Conservation (phyloP, 2,888 invertebrate species). For the Polietes domitor region DNA sequence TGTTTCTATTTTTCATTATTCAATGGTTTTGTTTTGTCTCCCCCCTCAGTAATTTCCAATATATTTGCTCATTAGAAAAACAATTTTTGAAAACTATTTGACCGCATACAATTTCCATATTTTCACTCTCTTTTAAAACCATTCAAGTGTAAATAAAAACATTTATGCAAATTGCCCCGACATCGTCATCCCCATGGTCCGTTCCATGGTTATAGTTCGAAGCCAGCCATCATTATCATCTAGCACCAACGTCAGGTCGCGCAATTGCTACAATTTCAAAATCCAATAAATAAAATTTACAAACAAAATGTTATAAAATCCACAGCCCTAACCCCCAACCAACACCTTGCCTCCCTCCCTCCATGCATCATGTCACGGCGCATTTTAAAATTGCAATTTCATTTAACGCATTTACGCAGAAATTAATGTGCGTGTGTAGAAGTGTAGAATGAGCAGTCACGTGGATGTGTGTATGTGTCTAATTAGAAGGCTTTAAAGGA, state of each 20-base stretch:
- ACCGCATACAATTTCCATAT: constrained; percentile 25
- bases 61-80: constrained; percentile 20
- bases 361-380: not conserved
- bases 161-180: constrained; percentile 25
- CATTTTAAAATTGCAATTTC: constrained; percentile 6
- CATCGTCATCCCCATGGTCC: not conserved
- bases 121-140: constrained; percentile 17
- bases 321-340: not conserved
- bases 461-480: not conserved
- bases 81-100: not conserved
- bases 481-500: constrained; percentile 15
- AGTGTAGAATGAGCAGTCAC: not conserved
- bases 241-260: not conserved
- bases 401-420: not conserved
- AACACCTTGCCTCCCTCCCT: not conserved
- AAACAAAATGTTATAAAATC: constrained; percentile 8
- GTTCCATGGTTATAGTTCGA: not conserved
- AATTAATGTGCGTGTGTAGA: not conserved
- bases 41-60: not conserved
- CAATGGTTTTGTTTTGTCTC: not conserved
- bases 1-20: not conserved
- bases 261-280: constrained; percentile 35
- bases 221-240: not conserved
- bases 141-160: constrained; percentile 23
- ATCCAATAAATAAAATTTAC: constrained; percentile 39